A percentile compares a stretch with the other conserved stretches of the same genome.
Evolutionary conservation across 2,888 invertebrate genomes (phyloP).

Genomic region (Hyposoter didymator): DNA sequence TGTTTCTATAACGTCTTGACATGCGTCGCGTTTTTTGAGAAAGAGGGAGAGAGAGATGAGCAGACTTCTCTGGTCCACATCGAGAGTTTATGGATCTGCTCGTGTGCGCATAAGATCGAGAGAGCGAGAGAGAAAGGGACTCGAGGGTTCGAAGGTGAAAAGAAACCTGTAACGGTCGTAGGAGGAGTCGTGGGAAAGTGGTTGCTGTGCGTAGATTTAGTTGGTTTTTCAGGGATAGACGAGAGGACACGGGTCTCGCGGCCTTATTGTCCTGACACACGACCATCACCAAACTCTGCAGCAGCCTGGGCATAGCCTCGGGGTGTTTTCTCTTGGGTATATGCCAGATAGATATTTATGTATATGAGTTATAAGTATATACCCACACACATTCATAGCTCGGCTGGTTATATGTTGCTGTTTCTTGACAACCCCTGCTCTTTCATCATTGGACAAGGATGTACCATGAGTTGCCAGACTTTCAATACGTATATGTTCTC

Average conservation of each 20-base stretch:
- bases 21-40: conserved; percentile 44
- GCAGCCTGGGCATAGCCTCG: neutral
- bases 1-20: conserved; percentile 52
- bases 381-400: conserved; percentile 23
- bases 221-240: conserved; percentile 68
- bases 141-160: conserved; percentile 73
- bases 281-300: conserved; percentile 67
- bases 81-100: neutral
- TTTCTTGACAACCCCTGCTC: conserved; percentile 47
- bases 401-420: conserved; percentile 45
- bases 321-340: conserved; percentile 30
- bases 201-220: conserved; percentile 72
- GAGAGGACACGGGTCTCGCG: conserved; percentile 69
- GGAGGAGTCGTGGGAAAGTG: conserved; percentile 82
- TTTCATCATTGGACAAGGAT: conserved; percentile 29
- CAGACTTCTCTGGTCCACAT: conserved; percentile 21
- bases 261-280: conserved; percentile 77
- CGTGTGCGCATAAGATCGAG: conserved; percentile 8
- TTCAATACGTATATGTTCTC: neutral
- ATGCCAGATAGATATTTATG: conserved; percentile 22
- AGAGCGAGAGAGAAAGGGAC: conserved; percentile 37
- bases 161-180: conserved; percentile 81
- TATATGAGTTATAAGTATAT: conserved; percentile 52
- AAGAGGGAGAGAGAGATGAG: conserved; percentile 19
- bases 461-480: conserved; percentile 18